phyloP scores from a whole-genome alignment of 2,797 vertebrate species.

The Loris lydekkerianus region DNA sequence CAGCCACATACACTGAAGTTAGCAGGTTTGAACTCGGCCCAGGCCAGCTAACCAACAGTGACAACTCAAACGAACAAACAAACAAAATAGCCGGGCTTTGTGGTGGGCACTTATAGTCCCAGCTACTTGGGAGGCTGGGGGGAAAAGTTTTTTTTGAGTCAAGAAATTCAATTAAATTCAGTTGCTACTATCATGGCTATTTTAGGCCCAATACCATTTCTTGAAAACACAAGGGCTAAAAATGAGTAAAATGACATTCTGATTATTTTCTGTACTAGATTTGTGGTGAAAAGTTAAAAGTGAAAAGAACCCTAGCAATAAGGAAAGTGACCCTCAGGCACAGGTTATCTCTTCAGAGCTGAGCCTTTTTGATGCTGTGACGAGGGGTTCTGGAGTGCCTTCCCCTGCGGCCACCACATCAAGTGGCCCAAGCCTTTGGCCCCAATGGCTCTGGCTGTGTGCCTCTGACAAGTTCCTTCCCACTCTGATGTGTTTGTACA shows the following conservation, averaged over 20 bases:
- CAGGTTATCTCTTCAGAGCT: background rate
- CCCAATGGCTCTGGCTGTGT: background rate
- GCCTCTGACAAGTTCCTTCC: background rate
- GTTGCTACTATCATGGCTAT: background rate
- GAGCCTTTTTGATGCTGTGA: background rate
- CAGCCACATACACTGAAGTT: too few relatives aligned
- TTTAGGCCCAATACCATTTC: conserved; percentile 45
- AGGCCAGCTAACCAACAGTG: too few relatives aligned
- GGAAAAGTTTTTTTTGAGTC: background rate
- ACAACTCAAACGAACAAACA: too few relatives aligned
- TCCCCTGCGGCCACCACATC: background rate
- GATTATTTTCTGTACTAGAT: background rate
- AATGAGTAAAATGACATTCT: background rate
- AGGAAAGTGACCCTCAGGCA: background rate
- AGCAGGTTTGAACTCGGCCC: too few relatives aligned
- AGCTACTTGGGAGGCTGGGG: too few relatives aligned
- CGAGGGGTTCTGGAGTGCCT: background rate
- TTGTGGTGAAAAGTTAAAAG: conserved; percentile 42
- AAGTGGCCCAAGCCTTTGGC: background rate
- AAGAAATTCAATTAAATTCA: conserved; percentile 38
- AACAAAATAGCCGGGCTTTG: too few relatives aligned
- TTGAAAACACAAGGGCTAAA: conserved; percentile 22
- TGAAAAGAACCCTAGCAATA: background rate
- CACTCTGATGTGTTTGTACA: background rate
- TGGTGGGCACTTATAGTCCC: too few relatives aligned